These are phyloP conservation scores for Symphodus melops DNA, from an alignment of 2,113 vertebrate genomes.

Conservation along the genomic window DNA sequence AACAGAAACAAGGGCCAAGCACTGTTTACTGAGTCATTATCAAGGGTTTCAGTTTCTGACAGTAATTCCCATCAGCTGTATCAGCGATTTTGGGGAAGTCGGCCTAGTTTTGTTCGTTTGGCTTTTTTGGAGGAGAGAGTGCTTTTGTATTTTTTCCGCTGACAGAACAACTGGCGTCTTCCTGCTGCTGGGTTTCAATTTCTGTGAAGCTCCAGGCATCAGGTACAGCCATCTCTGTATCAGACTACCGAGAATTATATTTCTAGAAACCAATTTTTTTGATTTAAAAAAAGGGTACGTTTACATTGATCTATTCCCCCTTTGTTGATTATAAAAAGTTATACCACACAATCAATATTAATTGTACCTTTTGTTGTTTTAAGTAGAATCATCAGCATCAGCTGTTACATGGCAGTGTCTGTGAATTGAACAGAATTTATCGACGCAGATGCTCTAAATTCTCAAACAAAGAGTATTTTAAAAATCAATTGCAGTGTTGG, in stretches of 20 bases:
- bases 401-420: neutral
- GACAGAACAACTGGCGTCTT: conserved; percentile 59
- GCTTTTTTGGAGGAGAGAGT: conserved; percentile 38
- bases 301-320: neutral
- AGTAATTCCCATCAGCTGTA: conserved; percentile 63
- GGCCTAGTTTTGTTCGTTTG: conserved; percentile 53
- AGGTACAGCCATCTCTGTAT: conserved; percentile 31
- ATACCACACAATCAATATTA: no score
- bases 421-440: neutral
- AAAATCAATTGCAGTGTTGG: neutral
- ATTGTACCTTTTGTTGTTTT: no score
- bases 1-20: conserved; percentile 63
- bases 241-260: conserved; percentile 12
- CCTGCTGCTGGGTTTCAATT: conserved; percentile 51
- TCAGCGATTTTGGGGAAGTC: conserved; percentile 65
- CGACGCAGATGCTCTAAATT: neutral
- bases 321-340: neutral
- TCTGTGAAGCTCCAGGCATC: conserved; percentile 47
- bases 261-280: conserved; percentile 11
- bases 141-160: conserved; percentile 56
- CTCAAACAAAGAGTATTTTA: neutral
- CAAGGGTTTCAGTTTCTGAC: conserved; percentile 70
- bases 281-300: neutral
- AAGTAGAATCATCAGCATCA: no score
- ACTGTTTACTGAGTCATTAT: conserved; percentile 64